Evolutionary conservation across 1,140 invertebrate genomes (phyloP), one percentile per base, ranked within the genome.

Genomic region (Diachasmimorpha longicaudata): DNA sequence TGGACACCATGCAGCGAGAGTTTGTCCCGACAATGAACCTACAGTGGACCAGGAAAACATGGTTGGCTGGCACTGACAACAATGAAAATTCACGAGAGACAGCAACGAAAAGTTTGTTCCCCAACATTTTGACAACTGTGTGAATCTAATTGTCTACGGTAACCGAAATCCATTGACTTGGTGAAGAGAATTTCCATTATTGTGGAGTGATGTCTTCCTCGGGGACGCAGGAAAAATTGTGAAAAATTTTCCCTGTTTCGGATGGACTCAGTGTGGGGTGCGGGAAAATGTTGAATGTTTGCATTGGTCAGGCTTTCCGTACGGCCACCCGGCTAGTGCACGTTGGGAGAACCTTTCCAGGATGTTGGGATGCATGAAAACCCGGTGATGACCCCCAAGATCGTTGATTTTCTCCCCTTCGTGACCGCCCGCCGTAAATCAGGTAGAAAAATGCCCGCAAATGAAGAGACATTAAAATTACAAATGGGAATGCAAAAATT

Each of bases 81-180:
- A 79, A 83, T 80, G 75, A 46, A 23, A 19, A 55, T 31, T 70
- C n/a, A 74, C 74, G 19, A 36, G 46, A 71, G 23, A 63, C 19
- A 44, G 31, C 10, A 42, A 58, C 55, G 13, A 76, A 72, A 72
- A 86, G 85, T 85, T 85, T 83, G 79, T 72, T 78, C 19, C 58
- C 19, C 82, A 86, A 87, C 83, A 85, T 82, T 63, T 74, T 80
- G 81, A 81, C 80, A 84, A 84, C 80, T 78, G 81, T 75, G 80
- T 81, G 81, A 85, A 85, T 86, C 80, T 82, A 82, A 83, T 85
- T 85, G 85, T 84, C 78, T 79, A 79, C 75, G 81, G 74, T 79
- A 48, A 68, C 77, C 78, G 70, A 75, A 72, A 66, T 25, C 55
- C 75, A 78, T 71, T 76, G 16, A 69, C 19, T 63, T 4, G 21